Conservation (phyloP, 2,113 vertebrate genomes). For the Platysteira castanea region DNA sequence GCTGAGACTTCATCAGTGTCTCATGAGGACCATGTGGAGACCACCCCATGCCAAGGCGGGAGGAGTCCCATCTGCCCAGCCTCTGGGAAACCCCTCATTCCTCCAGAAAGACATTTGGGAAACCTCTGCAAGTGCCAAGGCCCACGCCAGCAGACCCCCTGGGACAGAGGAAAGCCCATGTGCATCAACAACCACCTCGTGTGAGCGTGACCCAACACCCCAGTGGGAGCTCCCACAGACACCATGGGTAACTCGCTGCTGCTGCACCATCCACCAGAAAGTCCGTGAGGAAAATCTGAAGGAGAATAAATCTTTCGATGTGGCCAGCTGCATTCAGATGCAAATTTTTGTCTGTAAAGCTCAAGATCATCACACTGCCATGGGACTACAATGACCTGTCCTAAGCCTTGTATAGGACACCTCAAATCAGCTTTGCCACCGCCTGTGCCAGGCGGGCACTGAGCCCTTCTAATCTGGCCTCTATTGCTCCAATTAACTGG, state of each 20-base stretch:
- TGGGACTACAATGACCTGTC: neutral
- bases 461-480: neutral
- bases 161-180: rapidly evolving
- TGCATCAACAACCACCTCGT: rapidly evolving
- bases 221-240: neutral
- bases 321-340: neutral
- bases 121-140: neutral
- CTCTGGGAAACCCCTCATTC: rapidly evolving
- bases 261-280: neutral
- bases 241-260: neutral
- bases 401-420: neutral
- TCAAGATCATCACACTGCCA: neutral
- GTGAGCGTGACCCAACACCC: rapidly evolving
- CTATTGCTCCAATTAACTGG: neutral
- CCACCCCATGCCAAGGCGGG: neutral
- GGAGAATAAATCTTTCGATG: neutral
- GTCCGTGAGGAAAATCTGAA: neutral
- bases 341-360: neutral
- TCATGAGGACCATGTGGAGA: rapidly evolving
- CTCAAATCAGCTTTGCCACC: neutral
- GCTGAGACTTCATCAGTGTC: rapidly evolving
- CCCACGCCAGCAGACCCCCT: neutral
- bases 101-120: neutral
- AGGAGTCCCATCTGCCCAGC: neutral
- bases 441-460: neutral